Evolutionary conservation across 2,888 invertebrate genomes (phyloP).

Genomic region (Sthenelais limicola): DNA sequence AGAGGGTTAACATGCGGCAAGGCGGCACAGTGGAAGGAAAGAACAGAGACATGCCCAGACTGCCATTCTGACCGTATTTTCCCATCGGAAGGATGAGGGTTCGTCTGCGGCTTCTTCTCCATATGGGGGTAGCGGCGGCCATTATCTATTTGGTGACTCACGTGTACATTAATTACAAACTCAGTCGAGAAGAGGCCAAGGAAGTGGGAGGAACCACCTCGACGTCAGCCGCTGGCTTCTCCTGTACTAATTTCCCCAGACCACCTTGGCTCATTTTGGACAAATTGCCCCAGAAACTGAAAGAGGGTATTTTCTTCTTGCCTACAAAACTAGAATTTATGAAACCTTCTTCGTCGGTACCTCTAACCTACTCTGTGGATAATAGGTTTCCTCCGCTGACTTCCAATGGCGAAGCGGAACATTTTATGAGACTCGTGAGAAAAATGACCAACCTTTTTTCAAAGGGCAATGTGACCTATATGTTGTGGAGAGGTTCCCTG

Average conservation of each 20-base stretch:
- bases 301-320: conserved; percentile 6
- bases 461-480: conserved; percentile 23
- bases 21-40: too few relatives aligned
- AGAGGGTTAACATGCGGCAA: too few relatives aligned
- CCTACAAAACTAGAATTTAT: neutral
- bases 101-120: conserved; percentile 5
- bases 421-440: neutral
- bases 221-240: neutral
- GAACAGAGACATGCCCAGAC: too few relatives aligned
- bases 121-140: neutral
- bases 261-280: neutral
- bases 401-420: conserved; percentile 6
- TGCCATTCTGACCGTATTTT: too few relatives aligned
- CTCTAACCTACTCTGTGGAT: neutral
- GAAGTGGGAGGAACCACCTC: neutral
- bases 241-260: neutral
- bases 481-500: conserved; percentile 32
- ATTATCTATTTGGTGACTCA: conserved; percentile 8
- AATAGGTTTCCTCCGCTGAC: conserved; percentile 4
- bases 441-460: neutral
- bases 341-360: too few relatives aligned
- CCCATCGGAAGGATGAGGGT: too few relatives aligned
- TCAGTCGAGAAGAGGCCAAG: neutral
- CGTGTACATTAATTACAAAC: conserved; percentile 15
- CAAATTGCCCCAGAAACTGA: neutral